A percentile compares a stretch with the other conserved stretches of the same genome.
Conservation (phyloP, 2,113 vertebrate species). For the Probosciger aterrimus region DNA sequence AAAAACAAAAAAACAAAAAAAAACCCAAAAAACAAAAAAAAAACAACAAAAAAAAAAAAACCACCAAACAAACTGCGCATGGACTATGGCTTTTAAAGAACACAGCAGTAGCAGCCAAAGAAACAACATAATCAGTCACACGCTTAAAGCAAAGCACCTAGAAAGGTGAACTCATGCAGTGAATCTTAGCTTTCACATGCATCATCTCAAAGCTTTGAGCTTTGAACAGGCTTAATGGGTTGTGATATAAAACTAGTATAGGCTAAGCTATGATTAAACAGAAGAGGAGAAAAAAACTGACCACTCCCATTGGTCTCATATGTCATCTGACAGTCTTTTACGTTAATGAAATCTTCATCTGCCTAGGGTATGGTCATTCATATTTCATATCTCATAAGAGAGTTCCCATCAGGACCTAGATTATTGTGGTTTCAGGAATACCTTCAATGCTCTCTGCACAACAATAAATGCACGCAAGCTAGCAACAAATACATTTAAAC, state of each 20-base stretch:
- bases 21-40: neutral
- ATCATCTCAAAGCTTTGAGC: neutral
- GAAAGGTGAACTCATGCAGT: neutral
- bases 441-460: neutral
- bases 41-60: no score
- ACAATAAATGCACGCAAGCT: neutral
- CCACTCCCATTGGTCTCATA: neutral
- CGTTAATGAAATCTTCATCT: neutral
- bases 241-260: neutral
- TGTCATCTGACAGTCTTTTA: neutral
- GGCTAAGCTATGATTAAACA: neutral
- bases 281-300: accelerated
- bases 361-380: neutral
- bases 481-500: neutral
- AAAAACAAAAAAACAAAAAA: neutral
- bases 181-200: neutral
- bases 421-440: neutral
- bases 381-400: neutral
- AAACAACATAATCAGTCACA: neutral
- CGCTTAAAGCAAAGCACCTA: neutral
- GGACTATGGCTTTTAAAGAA: neutral
- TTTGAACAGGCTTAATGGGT: neutral
- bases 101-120: neutral
- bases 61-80: neutral
- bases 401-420: neutral